Evolutionary conservation across 2,113 vertebrate genomes (phyloP), one percentile per base, ranked within the genome.

Genomic region (Apus apus): DNA sequence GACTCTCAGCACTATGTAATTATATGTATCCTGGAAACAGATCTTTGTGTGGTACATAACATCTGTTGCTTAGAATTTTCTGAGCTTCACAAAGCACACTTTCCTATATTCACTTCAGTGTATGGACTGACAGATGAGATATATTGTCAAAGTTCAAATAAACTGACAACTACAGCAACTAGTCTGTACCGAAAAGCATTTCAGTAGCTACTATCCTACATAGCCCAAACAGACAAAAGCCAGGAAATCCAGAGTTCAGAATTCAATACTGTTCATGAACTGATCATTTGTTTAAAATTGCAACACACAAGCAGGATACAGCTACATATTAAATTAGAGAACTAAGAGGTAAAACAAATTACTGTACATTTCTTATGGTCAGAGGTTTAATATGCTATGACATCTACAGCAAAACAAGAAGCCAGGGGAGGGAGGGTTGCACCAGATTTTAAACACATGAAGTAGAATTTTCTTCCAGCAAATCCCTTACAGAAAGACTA

Each of bases 11-110:
- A 75, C 96, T 95, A 93, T 95, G 96, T 93, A 98, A 97, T 98
- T 98, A 96, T 93, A 94, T 96, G 98, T 98, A 98, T 98, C 98
- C 93, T 98, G 97, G 98, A 98, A 97, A 98, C 98, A 7, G 79
- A 45, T 92, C 97, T 98, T 85, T 94, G 97, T 45, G 58, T 89
- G 89, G 95, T 74, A 76, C 82, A 72, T 90, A 97, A 98, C 98
- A 98, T 98, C 98, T 98, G 98, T 98, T 97, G 96, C 98, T 97
- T 94, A 96, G 96, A 90, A 93, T 97, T 97, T 95, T 95, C 96
- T 87, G 87, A 97, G 92, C 92, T 94, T 93, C 57, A 14, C 74
- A 73, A 96, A 97, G 85, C 81, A 90, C 85, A 72, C 32, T 48
- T 91, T 96, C 91, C 86, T 74, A 92, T 38, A 82, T 87, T 78